Evolutionary conservation across 2,797 vertebrate species (phyloP).

Genomic region (Hippocampus kuda): DNA sequence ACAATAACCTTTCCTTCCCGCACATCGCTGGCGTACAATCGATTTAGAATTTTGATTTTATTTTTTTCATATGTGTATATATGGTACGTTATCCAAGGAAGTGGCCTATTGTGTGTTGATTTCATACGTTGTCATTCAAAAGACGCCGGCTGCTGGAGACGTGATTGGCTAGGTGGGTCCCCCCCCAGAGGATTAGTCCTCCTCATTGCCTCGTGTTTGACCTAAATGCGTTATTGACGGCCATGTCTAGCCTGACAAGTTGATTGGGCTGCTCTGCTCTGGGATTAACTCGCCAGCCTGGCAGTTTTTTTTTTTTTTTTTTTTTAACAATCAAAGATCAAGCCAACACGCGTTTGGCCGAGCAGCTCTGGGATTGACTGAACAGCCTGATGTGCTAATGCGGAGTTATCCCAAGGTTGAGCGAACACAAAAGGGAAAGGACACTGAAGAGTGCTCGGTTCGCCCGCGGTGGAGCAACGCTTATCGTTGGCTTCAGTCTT

Average conservation of each 20-base stretch:
- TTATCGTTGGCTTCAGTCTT: constrained; percentile 10
- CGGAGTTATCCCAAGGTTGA: constrained; percentile 62
- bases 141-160: constrained; percentile 1
- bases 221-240: constrained; percentile 55
- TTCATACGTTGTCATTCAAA: constrained; percentile 8
- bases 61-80: neutral
- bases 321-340: constrained; percentile 53
- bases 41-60: neutral
- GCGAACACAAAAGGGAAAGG: constrained; percentile 7
- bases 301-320: constrained; percentile 27
- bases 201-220: constrained; percentile 38
- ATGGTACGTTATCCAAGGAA: constrained; percentile 40
- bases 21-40: constrained; percentile 29
- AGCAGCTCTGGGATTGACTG: constrained; percentile 62
- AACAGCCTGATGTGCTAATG: constrained; percentile 59
- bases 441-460: neutral
- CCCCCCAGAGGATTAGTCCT: constrained; percentile 14
- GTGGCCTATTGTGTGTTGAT: constrained; percentile 26
- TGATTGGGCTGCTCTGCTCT: constrained; percentile 51
- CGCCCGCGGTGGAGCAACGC: neutral
- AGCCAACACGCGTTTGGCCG: constrained; percentile 54
- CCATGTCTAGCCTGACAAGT: constrained; percentile 45
- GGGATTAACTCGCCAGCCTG: constrained; percentile 59
- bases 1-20: constrained; percentile 55
- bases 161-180: constrained; percentile 16